These are phyloP conservation scores for Papilio elwesi DNA, from an alignment of 2,888 invertebrate species.

Conservation along the genomic window DNA sequence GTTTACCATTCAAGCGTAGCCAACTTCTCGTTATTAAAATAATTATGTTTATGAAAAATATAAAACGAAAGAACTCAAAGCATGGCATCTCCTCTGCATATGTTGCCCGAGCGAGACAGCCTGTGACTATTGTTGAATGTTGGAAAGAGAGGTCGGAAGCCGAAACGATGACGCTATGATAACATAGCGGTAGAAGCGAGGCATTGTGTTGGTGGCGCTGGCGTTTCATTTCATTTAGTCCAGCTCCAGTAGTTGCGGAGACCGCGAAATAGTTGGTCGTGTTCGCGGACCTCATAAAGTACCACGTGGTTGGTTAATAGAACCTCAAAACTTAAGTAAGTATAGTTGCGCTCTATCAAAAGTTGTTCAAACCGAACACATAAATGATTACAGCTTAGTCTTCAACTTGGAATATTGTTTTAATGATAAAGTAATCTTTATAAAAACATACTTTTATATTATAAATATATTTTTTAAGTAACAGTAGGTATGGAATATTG, in stretches of 20 bases:
- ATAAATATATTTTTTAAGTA: not conserved
- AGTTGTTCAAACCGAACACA: not conserved
- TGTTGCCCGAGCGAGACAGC: slow-evolving; percentile 26
- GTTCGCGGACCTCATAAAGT: slow-evolving; percentile 49
- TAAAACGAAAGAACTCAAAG: slow-evolving; percentile 37
- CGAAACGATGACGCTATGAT: slow-evolving; percentile 47
- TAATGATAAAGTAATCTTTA: not conserved
- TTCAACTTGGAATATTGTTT: not conserved
- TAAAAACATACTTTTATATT: not conserved
- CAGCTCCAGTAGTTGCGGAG: slow-evolving; percentile 71
- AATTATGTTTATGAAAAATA: slow-evolving; percentile 30
- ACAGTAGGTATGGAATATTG: not conserved
- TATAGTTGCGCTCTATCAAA: slow-evolving; percentile 45
- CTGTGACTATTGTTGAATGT: slow-evolving; percentile 23
- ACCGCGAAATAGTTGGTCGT: slow-evolving; percentile 69
- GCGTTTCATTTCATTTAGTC: slow-evolving; percentile 44
- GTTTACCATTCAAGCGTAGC: slow-evolving; percentile 36
- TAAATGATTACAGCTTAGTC: not conserved
- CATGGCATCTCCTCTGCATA: slow-evolving; percentile 40
- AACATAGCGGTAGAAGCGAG: slow-evolving; percentile 43
- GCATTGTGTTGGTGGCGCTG: slow-evolving; percentile 37
- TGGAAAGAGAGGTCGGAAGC: slow-evolving; percentile 41
- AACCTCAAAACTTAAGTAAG: slow-evolving; percentile 68
- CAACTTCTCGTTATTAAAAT: slow-evolving; percentile 46
- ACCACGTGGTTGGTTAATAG: slow-evolving; percentile 75